phyloP scores from a whole-genome alignment of 2,888 invertebrate species.

The Megalurothrips usitatus region DNA sequence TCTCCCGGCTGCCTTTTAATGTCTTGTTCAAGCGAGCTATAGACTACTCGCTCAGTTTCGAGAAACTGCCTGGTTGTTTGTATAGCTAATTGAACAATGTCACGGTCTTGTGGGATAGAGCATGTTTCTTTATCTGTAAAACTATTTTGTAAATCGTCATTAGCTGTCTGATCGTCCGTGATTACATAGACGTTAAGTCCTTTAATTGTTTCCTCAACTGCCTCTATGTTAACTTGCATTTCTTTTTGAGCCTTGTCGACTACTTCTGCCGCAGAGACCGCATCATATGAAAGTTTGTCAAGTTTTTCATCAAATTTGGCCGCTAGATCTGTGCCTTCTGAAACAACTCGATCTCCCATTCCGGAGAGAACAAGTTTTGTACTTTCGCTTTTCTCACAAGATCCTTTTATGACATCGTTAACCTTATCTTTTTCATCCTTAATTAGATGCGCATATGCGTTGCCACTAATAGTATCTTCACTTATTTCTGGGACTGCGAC shows the following conservation, averaged over 20 bases:
- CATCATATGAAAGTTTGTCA: conserved; percentile 5
- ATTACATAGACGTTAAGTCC: no score
- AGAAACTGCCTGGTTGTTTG: not conserved
- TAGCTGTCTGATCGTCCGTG: no score
- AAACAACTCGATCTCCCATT: conserved; percentile 29
- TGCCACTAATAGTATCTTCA: not conserved
- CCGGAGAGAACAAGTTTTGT: not conserved
- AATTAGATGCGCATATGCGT: conserved; percentile 28
- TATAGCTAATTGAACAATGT: not conserved
- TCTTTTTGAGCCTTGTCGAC: conserved; percentile 28
- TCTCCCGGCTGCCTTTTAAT: no score
- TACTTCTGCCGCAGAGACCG: conserved; percentile 26
- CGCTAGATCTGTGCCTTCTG: conserved; percentile 29
- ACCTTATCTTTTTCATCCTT: conserved; percentile 29
- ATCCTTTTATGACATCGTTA: conserved; percentile 25
- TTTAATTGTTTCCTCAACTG: not conserved
- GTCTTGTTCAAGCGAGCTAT: no score
- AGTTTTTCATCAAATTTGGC: conserved; percentile 19
- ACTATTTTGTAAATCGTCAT: no score
- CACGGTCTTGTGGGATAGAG: no score
- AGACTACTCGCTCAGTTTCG: no score
- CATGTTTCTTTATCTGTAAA: not conserved
- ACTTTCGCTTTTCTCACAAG: not conserved
- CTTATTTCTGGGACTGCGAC: not conserved
- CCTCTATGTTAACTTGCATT: not conserved